phyloP scores from a whole-genome alignment of 2,797 vertebrate species.

The Dicrostonyx torquatus region DNA sequence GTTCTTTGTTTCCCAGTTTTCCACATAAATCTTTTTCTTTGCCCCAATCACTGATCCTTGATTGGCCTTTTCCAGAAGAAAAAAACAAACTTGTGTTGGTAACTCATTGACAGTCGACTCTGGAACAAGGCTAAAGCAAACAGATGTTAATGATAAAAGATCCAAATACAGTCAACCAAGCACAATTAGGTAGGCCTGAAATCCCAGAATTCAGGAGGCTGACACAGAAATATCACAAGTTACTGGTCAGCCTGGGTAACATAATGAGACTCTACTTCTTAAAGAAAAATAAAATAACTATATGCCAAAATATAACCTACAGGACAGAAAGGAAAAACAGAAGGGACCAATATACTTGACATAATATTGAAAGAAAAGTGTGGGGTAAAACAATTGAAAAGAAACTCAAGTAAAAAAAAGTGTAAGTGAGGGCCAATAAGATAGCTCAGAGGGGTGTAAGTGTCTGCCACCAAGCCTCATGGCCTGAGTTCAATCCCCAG shows the following conservation, averaged over 20 bases:
- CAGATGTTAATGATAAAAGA: slow-evolving; percentile 14
- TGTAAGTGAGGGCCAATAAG: background rate
- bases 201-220: background rate
- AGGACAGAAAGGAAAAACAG: slow-evolving; percentile 32
- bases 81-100: background rate
- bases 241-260: background rate
- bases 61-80: background rate
- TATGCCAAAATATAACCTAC: background rate
- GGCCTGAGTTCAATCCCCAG: background rate
- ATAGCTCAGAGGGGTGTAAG: background rate
- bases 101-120: background rate
- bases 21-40: background rate
- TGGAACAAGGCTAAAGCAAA: slow-evolving; percentile 20
- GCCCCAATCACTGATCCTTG: background rate
- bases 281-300: slow-evolving; percentile 13
- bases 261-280: background rate
- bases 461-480: background rate
- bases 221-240: background rate
- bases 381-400: background rate
- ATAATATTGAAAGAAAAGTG: slow-evolving; percentile 47
- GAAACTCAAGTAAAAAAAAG: slow-evolving; percentile 14
- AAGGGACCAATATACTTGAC: slow-evolving; percentile 24
- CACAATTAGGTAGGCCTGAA: background rate
- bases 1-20: background rate
- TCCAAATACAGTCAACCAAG: background rate